phyloP scores from a whole-genome alignment of 1,140 invertebrate species.

The Rhagoletis zephyria region DNA sequence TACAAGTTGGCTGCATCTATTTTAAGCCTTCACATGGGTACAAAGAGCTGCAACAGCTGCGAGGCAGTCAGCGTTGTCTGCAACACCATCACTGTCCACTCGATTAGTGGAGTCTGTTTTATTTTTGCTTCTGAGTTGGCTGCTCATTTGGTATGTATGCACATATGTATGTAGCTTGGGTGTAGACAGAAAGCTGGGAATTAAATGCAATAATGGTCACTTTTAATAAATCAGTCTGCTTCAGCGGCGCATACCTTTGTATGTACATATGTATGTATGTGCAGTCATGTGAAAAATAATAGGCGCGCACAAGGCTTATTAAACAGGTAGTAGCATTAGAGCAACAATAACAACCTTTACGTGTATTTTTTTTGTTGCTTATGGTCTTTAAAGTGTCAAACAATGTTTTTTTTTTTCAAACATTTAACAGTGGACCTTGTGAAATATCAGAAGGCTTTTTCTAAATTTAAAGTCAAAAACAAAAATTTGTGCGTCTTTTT shows the following conservation, averaged over 20 bases:
- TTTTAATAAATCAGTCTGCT: background rate
- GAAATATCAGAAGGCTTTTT: too few species aligned
- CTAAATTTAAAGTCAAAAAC: too few species aligned
- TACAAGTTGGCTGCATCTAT: conserved; percentile 31
- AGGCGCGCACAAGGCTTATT: background rate
- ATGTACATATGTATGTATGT: background rate
- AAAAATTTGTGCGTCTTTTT: too few species aligned
- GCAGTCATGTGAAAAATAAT: too few species aligned
- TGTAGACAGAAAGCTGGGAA: background rate
- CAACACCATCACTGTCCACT: background rate
- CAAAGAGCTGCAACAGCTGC: background rate
- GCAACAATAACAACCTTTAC: too few species aligned
- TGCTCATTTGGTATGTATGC: background rate
- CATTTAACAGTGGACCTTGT: too few species aligned
- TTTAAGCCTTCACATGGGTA: conserved; percentile 35
- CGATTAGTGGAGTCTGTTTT: conserved; percentile 15
- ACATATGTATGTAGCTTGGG: background rate
- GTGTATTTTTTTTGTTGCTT: too few species aligned
- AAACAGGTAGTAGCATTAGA: too few species aligned
- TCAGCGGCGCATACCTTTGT: background rate
- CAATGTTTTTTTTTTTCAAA: too few species aligned
- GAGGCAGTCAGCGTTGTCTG: conserved; percentile 8
- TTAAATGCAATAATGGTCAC: background rate
- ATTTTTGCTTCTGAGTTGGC: background rate
- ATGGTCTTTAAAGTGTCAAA: too few species aligned